Evolutionary conservation across 1,140 invertebrate species (phyloP), one percentile per base, ranked within the genome.

Genomic region (Thalassaphorura encarpata): DNA sequence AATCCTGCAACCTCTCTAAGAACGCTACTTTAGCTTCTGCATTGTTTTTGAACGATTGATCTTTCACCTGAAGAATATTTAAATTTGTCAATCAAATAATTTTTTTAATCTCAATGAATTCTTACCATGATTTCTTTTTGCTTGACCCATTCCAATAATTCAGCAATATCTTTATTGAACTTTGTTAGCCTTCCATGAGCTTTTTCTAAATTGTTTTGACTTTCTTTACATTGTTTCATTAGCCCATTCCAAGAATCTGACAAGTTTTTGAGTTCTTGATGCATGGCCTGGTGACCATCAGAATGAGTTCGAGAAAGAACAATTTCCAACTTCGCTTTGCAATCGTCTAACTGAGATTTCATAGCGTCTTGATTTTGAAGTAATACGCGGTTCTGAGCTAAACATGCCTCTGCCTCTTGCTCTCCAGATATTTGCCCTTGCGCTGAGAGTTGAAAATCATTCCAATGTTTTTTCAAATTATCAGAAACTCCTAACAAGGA

Each of bases 11-110:
- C 68, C 87, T 89, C 36, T 84, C 78, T 26, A 93, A 75, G 73
- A 95, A 86, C 15, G 73, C 72, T 56, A 81, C 72, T 70, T 97
- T 97, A 0, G 87, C 80, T 56, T 85, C 83, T 19, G 87, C 78
- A 5, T 82, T 87, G 67, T 81, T 89, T 69, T 89, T 91, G 4
- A 96, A 74, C 62, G 86, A 87, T 71, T 91, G 87, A 70, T 96
- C 91, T 71, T 89, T 89, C 0, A 93, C 76, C n/a, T n/a, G n/a
- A n/a, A n/a, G n/a, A n/a, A n/a, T n/a, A n/a, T n/a, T n/a, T n/a
- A n/a, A n/a, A n/a, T n/a, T n/a, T n/a, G n/a, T n/a, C n/a, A n/a
- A n/a, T n/a, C n/a, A n/a, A n/a, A n/a, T n/a, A n/a, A n/a, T n/a
- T n/a, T n/a, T n/a, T n/a, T n/a, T n/a, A n/a, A n/a, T n/a, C n/a